Conservation (phyloP, 1,140 invertebrate genomes). For the Cecropterus lyciades region DNA sequence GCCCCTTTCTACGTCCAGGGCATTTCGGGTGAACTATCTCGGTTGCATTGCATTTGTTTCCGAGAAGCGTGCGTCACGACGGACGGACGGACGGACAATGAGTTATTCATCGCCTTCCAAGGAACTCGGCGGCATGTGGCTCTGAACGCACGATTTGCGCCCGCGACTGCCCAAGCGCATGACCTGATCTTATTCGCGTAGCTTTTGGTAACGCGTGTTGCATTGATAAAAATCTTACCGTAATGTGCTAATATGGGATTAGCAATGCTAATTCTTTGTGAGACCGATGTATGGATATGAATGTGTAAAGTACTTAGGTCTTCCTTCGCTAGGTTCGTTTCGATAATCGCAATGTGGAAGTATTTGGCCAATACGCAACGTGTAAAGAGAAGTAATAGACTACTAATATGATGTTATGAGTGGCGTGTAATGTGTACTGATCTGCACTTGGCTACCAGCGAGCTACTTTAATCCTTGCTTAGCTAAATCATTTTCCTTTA, state of each 20-base stretch:
- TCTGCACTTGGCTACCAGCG: no score
- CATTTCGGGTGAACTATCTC: constrained; percentile 66
- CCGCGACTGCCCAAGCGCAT: constrained; percentile 54
- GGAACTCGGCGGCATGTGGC: constrained; percentile 77
- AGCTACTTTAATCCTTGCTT: no score
- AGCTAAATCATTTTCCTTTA: no score
- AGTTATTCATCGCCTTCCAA: constrained; percentile 81
- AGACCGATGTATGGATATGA: not conserved
- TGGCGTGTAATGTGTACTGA: no score
- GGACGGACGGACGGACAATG: constrained; percentile 78
- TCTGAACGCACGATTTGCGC: constrained; percentile 72
- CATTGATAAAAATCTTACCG: constrained; percentile 38
- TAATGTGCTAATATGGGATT: constrained; percentile 39
- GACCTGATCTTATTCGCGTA: constrained; percentile 63
- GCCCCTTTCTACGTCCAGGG: not conserved
- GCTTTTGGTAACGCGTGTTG: constrained; percentile 50
- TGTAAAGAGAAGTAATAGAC: no score
- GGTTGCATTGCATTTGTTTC: constrained; percentile 73
- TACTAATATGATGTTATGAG: no score
- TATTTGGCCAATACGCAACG: no score
- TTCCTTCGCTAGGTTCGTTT: no score
- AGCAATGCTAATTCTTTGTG: constrained; percentile 23
- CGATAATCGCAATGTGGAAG: no score
- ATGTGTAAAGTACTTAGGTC: not conserved
- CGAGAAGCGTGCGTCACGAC: constrained; percentile 77